Percentiles rank a stretch among this genome's conserved stretches.
Evolutionary conservation across 2,797 vertebrate genomes (phyloP).

Genomic region (Rhinatrema bivittatum): DNA sequence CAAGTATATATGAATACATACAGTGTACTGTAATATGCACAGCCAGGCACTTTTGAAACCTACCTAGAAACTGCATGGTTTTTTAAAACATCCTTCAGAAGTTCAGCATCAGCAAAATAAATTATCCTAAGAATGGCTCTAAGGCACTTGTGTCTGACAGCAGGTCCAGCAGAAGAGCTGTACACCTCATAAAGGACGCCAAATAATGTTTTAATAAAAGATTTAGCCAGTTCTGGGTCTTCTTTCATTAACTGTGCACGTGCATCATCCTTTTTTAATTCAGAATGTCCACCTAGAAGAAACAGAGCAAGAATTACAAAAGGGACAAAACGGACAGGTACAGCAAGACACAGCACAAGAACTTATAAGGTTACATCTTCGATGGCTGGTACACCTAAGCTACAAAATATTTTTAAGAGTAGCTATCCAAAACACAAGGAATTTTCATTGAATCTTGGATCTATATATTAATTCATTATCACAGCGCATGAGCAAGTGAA

Average conservation of each 20-base stretch:
- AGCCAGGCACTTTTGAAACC: slow-evolving; percentile 15
- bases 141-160: slow-evolving; percentile 99
- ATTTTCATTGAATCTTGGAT: too few species aligned
- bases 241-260: slow-evolving; percentile 97
- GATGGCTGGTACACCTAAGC: too few species aligned
- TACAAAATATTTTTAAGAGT: too few species aligned
- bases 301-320: neutral
- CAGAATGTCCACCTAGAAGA: slow-evolving; percentile 79
- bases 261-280: slow-evolving; percentile 92
- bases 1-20: too few species aligned
- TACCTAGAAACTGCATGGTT: slow-evolving; percentile 98
- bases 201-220: slow-evolving; percentile 97
- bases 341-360: too few species aligned
- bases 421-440: too few species aligned
- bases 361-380: too few species aligned
- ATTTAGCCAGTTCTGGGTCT: slow-evolving; percentile 94
- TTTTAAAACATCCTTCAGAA: slow-evolving; percentile 96
- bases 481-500: too few species aligned
- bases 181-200: slow-evolving; percentile 98
- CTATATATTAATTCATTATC: too few species aligned
- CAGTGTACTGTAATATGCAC: too few species aligned
- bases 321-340: neutral
- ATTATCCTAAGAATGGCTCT: slow-evolving; percentile 99
- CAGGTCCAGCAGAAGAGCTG: slow-evolving; percentile 96
- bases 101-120: slow-evolving; percentile 97